Evolutionary conservation across 2,888 invertebrate genomes (phyloP), one percentile per base, ranked within the genome.

Genomic region (Perdita meconis): DNA sequence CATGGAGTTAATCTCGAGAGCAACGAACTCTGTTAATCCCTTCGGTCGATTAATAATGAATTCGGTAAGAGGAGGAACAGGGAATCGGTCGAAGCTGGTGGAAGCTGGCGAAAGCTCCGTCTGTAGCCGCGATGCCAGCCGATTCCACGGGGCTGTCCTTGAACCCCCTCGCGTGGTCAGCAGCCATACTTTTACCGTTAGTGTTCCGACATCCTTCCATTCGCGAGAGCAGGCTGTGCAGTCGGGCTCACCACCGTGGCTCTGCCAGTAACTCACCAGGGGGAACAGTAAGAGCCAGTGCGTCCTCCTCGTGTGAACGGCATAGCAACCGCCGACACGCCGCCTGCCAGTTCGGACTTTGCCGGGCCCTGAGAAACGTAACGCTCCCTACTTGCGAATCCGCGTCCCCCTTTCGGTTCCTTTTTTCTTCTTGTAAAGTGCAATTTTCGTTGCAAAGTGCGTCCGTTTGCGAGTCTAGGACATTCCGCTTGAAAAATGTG

Each of bases 171-270:
- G 78, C 80, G 71, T 80, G 84, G 84, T 84, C 86, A 86, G 85
- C 87, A 87, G 87, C 82, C 87, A 87, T 87, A 88, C 89, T 87
- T 90, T 89, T 90, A 90, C 90, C 91, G 90, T 90, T 90, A 89
- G 87, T 89, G 88, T 90, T 89, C 88, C 86, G 88, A 87, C 89
- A 88, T 90, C 88, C 88, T 88, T 88, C 87, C 88, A 87, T 88
- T 89, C 83, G 88, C 85, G 83, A 87, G 82, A 61, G 70, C 57
- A 69, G 63, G 63, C 53, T 51, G 61, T 24, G 71, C 78, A 66
- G 69, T 50, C 53, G 51, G 61, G 71, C 60, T 22, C 68, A 44
- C 72, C 63, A 61, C 65, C 77, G 57, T 51, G 64, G 66, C 73
- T 60, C 84, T 85, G 83, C 81, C 83, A 82, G 87, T 87, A 88